phyloP scores from a whole-genome alignment of 2,113 vertebrate species.

The Egretta garzetta region DNA sequence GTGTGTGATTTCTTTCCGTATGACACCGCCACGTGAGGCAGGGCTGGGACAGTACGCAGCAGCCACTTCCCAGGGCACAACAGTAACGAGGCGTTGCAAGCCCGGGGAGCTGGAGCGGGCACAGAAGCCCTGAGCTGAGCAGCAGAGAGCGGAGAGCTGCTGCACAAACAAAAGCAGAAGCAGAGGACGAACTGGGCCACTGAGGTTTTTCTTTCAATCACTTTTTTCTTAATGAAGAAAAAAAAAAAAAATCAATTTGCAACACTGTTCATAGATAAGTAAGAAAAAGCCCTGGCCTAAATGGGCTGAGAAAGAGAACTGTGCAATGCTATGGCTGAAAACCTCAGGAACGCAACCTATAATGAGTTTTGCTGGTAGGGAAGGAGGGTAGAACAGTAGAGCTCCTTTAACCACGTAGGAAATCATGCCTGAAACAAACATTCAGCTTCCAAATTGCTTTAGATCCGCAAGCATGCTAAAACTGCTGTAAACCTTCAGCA shows the following conservation, averaged over 20 bases:
- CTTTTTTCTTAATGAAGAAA: not conserved
- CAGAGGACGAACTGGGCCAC: not conserved
- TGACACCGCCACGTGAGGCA: fast-evolving
- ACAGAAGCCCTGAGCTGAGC: not conserved
- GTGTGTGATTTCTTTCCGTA: not conserved
- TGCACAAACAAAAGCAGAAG: not conserved
- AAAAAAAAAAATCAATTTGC: not conserved
- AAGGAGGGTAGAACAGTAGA: not conserved
- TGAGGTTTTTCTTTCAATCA: not conserved
- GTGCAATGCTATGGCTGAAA: not conserved
- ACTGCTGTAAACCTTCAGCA: not conserved
- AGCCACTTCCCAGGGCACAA: not conserved
- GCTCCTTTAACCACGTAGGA: fast-evolving
- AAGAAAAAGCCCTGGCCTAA: not conserved
- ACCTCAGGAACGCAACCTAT: not conserved
- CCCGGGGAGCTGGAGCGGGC: not conserved
- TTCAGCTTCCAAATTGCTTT: not conserved
- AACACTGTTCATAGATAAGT: not conserved
- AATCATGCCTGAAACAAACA: not conserved
- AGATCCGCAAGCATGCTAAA: not conserved
- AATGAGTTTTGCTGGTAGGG: not conserved
- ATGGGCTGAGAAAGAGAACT: not conserved
- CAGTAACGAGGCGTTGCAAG: fast-evolving
- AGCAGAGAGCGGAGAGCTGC: not conserved
- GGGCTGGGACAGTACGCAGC: not conserved